These are phyloP conservation scores for Sitobion miscanthi DNA, from an alignment of 1,140 invertebrate genomes.

Conservation along the genomic window DNA sequence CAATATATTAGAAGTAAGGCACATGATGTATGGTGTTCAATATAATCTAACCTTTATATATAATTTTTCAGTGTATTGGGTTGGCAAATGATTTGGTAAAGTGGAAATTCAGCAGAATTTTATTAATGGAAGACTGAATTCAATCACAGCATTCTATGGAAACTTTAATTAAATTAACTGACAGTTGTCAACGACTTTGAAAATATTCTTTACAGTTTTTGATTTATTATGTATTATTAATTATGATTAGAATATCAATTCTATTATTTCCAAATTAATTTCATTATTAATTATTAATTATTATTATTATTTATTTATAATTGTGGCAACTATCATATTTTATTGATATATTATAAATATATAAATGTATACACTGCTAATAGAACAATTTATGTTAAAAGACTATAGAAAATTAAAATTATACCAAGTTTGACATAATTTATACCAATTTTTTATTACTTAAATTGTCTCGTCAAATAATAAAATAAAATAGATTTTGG, in stretches of 20 bases:
- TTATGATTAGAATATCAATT: background rate
- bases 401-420: no score
- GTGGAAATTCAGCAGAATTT: slow-evolving; percentile 43
- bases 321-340: no score
- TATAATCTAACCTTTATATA: no score
- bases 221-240: background rate
- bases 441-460: no score
- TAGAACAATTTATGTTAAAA: no score
- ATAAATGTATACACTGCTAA: no score
- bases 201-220: background rate
- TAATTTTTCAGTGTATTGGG: slow-evolving; percentile 28
- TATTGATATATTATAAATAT: no score
- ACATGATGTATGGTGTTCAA: no score
- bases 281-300: background rate
- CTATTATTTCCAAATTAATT: background rate
- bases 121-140: slow-evolving; percentile 26
- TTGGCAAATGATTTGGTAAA: background rate
- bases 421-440: no score
- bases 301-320: no score
- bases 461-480: no score
- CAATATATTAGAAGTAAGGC: slow-evolving; percentile 81
- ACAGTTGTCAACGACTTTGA: background rate
- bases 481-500: no score
- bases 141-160: slow-evolving; percentile 37
- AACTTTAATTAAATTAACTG: background rate